Conservation (phyloP, 2,888 invertebrate species). For the Agriopis marginaria region DNA sequence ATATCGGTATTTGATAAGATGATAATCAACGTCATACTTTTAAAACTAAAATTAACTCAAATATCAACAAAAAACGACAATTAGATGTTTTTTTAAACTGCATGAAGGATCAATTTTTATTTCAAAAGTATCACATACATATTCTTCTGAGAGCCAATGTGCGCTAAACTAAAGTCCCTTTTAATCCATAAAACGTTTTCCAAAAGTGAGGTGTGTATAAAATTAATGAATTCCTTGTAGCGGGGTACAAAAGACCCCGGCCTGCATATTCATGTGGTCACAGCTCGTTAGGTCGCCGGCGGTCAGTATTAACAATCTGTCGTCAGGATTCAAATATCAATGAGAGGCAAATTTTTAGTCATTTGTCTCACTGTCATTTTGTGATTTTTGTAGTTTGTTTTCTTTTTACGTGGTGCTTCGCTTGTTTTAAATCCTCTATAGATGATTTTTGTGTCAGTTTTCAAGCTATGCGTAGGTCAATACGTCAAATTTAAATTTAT, state of each 20-base stretch:
- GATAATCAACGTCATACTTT: too few species aligned
- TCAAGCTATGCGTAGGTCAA: too few species aligned
- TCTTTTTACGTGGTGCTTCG: not conserved
- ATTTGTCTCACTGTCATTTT: constrained; percentile 36
- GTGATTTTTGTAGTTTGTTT: not conserved
- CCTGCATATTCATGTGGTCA: constrained; percentile 82
- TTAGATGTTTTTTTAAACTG: too few species aligned
- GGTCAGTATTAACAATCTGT: constrained; percentile 76
- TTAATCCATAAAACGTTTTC: constrained; percentile 25
- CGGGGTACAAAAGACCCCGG: constrained; percentile 47
- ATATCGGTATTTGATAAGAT: too few species aligned
- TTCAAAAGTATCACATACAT: too few species aligned
- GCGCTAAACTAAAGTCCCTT: not conserved
- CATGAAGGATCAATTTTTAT: too few species aligned
- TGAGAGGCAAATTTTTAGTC: constrained; percentile 23
- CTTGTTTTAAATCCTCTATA: not conserved
- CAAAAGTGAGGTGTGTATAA: constrained; percentile 59
- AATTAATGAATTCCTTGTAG: constrained; percentile 75
- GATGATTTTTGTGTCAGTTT: not conserved
- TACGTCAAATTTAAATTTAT: too few species aligned
- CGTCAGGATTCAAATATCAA: constrained; percentile 53
- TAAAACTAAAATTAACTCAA: too few species aligned
- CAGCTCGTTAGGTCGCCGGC: constrained; percentile 82
- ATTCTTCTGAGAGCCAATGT: not conserved
- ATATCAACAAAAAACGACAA: too few species aligned